Evolutionary conservation across 1,140 invertebrate genomes (phyloP), one percentile per base, ranked within the genome.

Genomic region (Drosophila sp.): DNA sequence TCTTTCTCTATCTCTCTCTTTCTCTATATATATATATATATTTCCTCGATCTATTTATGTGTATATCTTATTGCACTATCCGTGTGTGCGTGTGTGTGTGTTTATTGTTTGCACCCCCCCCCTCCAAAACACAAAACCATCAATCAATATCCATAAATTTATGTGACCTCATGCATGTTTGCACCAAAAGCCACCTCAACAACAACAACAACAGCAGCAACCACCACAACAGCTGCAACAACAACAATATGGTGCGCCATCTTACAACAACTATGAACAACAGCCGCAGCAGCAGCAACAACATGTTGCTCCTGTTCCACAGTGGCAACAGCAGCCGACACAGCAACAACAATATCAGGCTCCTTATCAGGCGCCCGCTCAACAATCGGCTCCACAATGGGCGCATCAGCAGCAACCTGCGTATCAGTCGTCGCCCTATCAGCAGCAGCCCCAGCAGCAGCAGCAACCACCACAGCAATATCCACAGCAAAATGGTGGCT

Each of bases 171-270:
- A 78, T 68, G 70, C 56, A 55, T 69, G 66, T 40, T 38, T 50
- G 66, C 67, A 79, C 60, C 65, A 65, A 63, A 40, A 58, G 60
- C 58, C 62, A 66, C 60, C 82, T 69, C 76, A 76, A 66, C 73
- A 89, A 57, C 91, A 92, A 74, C 90, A 91, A 67, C 90, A 92
- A 55, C 89, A 89, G 70, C 90, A 92, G 70, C 90, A 86, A 60
- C 90, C 92, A 44, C 90, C 91, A 76, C 77, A 77, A 67, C 90
- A 92, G 10, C 35, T 11, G 3, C 90, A 87, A 60, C 90, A 92
- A 44, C 90, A 92, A 76, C 77, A 73, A 67, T 81, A 86, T 69
- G 72, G 82, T 82, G 83, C 78, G 30, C 75, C 89, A 40, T 71
- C 80, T n/a, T 65, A 83, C 64, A 79, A 79, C 73, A 77, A 72